Evolutionary conservation across 1,140 invertebrate genomes (phyloP), one percentile per base, ranked within the genome.

Genomic region (Coboldia fuscipes): DNA sequence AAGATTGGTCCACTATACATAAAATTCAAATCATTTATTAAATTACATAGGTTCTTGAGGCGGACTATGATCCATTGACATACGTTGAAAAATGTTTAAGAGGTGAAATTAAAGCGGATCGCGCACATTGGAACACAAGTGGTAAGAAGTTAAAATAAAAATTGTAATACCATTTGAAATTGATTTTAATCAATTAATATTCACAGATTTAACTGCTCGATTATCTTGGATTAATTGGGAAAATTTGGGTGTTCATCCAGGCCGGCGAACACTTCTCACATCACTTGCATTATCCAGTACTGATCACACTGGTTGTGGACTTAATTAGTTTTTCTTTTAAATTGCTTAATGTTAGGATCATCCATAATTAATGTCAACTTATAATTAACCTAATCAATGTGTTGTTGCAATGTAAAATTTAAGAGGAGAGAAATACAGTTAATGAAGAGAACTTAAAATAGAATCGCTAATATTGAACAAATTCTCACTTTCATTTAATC

Each of bases 221-320:
- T 61, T 98, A 5, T 93, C 88, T 0, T 98, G 94, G 94, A 96
- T 98, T 37, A 96, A 97, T 47, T 98, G 93, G 93, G 88, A 94
- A 54, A 94, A 90, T 52, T 63, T 98, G 0, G 93, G 93, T 0
- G 85, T 94, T 0, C 84, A 82, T 53, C 83, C 86, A 6, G 80
- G 80, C 38, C 59, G 82, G 27, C 61, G 84, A 38, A 82, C 76
- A 13, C 68, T 83, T 3, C 57, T 89, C 0, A 83, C 80, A 1
- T 79, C 81, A 0, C 57, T 88, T 3, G 76, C 79, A 0, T 54
- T 86, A 3, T n/a, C n/a, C n/a, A n/a, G n/a, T n/a, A n/a, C n/a
- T n/a, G n/a, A n/a, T n/a, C n/a, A n/a, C n/a, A n/a, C n/a, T n/a
- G n/a, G n/a, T n/a, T n/a, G n/a, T n/a, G n/a, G n/a, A n/a, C n/a